A percentile compares a stretch with the other conserved stretches of the same genome.
These are phyloP conservation scores for Liolophura sinensis DNA, from an alignment of 1,140 invertebrate genomes.

Conservation along the genomic window DNA sequence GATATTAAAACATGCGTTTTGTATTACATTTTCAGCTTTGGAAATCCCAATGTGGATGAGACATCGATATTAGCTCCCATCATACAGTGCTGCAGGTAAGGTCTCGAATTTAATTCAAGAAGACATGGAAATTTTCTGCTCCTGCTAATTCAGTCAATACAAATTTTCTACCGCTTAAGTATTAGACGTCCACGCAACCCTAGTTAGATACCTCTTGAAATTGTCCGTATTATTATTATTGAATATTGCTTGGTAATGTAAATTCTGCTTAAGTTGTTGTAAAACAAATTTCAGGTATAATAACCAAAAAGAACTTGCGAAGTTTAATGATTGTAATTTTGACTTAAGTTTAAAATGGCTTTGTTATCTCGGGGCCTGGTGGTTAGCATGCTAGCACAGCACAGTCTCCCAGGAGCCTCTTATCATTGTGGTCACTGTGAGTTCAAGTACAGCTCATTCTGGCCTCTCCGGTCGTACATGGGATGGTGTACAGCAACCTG, in stretches of 20 bases:
- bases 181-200: slow-evolving; percentile 2
- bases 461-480: too few relatives aligned
- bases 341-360: too few relatives aligned
- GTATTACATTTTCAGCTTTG: slow-evolving; percentile 66
- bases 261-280: too few relatives aligned
- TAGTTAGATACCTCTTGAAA: slow-evolving; percentile 5
- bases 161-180: neutral
- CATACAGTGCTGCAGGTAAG: slow-evolving; percentile 83
- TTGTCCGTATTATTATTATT: too few relatives aligned
- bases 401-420: neutral
- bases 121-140: too few relatives aligned
- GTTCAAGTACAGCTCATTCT: too few relatives aligned
- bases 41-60: slow-evolving; percentile 82
- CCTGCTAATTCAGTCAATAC: neutral
- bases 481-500: too few relatives aligned
- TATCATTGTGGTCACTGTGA: neutral
- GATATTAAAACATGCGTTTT: slow-evolving; percentile 5
- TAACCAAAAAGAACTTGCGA: too few relatives aligned
- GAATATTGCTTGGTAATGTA: too few relatives aligned
- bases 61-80: slow-evolving; percentile 85
- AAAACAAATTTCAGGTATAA: too few relatives aligned
- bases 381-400: neutral
- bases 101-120: slow-evolving; percentile 3
- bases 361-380: too few relatives aligned
- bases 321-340: too few relatives aligned